Base-by-base conservation (phyloP, 2,888 invertebrate genomes). In the Parnassius smintheus region DNA sequence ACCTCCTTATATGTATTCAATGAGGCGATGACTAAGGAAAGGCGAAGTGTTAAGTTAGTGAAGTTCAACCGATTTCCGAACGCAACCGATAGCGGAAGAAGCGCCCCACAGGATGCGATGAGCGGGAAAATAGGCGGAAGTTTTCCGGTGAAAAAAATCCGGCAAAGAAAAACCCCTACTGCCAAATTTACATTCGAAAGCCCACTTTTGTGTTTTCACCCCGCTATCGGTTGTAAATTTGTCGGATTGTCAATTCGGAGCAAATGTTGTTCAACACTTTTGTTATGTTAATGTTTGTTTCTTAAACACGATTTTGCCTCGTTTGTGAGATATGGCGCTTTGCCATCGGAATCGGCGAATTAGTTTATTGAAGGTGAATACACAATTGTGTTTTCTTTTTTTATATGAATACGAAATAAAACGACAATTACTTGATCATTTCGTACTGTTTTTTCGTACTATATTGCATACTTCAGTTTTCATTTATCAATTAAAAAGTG, bases 91-190 rank as follows among this genome's bases (percentile, higher is more conserved):
- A 82, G 75, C 86, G 83, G 83, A 85, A 81, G 79, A 79, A 76
- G 78, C 77, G 77, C 84, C 82, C 73, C 82, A 84, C 86, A 86
- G 87, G 80, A 86, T 83, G 88, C 88, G 86, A 80, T 81, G 86
- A 88, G 86, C 90, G 89, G 85, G 90, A 91, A 91, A 91, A 91
- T 88, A 87, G 86, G 85, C 90, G 91, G 91, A 91, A 91, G 89
- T 87, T 83, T 84, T 83, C 82, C 80, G 77, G 78, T 76, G 77
- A 76, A 78, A 85, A 85, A 86, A 85, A 82, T 75, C 75, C 74
- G 73, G 67, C 65, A 68, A 75, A 78, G 86, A 86, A 85, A 85
- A 86, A 86, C 78, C 79, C 75, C 78, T 70, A 71, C 75, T 75
- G 83, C 81, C 82, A 85, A 86, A 91, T 91, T 91, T 91, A 86